Evolutionary conservation across 2,888 invertebrate genomes (phyloP), one percentile per base, ranked within the genome.

Genomic region (Archaeoteleia sp.): DNA sequence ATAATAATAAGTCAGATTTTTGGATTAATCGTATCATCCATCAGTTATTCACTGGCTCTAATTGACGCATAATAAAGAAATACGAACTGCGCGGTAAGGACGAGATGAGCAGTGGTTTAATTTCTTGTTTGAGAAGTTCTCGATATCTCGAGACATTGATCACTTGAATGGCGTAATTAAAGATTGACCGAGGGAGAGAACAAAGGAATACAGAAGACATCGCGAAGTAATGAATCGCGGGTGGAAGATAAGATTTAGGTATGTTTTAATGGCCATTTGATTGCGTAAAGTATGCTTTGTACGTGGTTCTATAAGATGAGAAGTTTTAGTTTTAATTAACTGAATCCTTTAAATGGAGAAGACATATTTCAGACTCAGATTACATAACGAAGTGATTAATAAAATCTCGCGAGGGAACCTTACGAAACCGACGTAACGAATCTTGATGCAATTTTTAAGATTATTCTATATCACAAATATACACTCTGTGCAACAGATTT

Each of bases 121-220:
- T 54, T 62, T 62, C 62, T 55, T 27, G 39, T 46, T 46, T 20
- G 40, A 54, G 45, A 37, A 46, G 62, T 54, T 48, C 54, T 27
- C 37, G 35, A 60, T 57, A 66, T 53, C 51, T 51, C 45, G 29
- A 20, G 37, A 23, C 39, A 65, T 58, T 61, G 55, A 32, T 58
- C 54, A 37, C 6, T 63, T 48, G 49, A 12, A 55, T 25, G 51
- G 57, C 58, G 58, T 72, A 72, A 71, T 71, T 71, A 69, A 67
- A 49, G 48, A 32, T 46, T 32, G 49, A 48, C 43, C 32, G 20
- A 60, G 43, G 48, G 43, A 53, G 32, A 53, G 51, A 65, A 57
- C 39, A 57, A 57, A 43, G 34, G 29, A 60, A 25, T 29, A 27
- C 13, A 35, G 34, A 60, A 23, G 58, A 34, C 42, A 42, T 32